Base-by-base conservation (phyloP, 2,888 invertebrate species). In the Dicranocentrus wangi region DNA sequence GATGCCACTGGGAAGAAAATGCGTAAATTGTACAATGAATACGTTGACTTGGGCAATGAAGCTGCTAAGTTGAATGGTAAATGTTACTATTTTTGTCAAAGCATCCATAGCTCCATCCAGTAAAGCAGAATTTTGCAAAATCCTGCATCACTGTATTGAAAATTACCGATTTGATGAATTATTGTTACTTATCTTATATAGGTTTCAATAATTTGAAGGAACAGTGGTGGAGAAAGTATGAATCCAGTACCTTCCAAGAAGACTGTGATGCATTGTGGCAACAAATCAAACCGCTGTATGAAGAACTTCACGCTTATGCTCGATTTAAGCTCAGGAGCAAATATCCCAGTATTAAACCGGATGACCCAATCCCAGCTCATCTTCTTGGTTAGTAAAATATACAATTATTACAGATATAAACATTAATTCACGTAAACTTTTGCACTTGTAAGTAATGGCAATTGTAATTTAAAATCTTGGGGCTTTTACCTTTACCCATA, bases 211-310 rank as follows among this genome's bases (percentile, higher is more conserved):
- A 17, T 69, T 19, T 82, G 60, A 79, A 80, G 42, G 72, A 72
- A 61, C 70, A 73, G 73, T 97, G 97, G 96, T 93, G 94, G 89
- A 93, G 94, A 87, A 93, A 93, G 0, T 98, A 95, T 88, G 95
- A 95, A 85, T 88, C 89, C 1, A 87, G 88, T 1, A 88, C 88
- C 23, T 90, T 92, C 81, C 87, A 89, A 76, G 85, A 87, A 0
- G 91, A 92, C 84, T 89, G 92, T n/a, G 89, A 89, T 53, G 88
- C 88, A 28, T 88, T 92, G 0, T 93, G 93, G 91, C 90, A 91
- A 83, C 91, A 91, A 86, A 88, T 95, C 60, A 91, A 91, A 80
- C 95, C 95, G 0, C 89, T 96, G 0, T 96, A 96, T 88, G 92
- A 93, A 85, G 93, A 96, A 87, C 89, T 96, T 1, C 95, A 96